phyloP scores from a whole-genome alignment of 2,888 invertebrate genomes.

The Subacronicta megacephala region DNA sequence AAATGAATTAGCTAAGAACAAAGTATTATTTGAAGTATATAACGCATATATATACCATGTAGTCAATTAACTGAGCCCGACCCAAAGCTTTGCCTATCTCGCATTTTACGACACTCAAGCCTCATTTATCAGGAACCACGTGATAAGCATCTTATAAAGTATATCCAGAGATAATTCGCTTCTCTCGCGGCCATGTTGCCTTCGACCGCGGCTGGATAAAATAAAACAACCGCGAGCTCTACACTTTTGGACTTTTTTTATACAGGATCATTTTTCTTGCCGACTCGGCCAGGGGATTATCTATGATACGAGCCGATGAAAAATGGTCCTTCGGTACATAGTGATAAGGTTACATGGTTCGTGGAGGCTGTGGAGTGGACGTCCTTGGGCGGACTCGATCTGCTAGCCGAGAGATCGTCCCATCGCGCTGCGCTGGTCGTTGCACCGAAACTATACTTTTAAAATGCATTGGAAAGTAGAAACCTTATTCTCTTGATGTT shows the following conservation, averaged over 20 bases:
- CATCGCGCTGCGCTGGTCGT: slow-evolving; percentile 85
- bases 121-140: slow-evolving; percentile 53
- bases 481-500: slow-evolving; percentile 79
- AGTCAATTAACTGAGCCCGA: slow-evolving; percentile 31
- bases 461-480: slow-evolving; percentile 89
- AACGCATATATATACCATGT: slow-evolving; percentile 4
- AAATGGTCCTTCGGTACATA: slow-evolving; percentile 60
- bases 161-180: slow-evolving; percentile 84
- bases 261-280: slow-evolving; percentile 90
- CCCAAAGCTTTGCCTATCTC: slow-evolving; percentile 47
- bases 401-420: slow-evolving; percentile 88
- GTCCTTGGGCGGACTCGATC: slow-evolving; percentile 90
- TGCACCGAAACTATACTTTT: slow-evolving; percentile 87
- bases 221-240: slow-evolving; percentile 86
- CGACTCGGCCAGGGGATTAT: slow-evolving; percentile 80
- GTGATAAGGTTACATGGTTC: slow-evolving; percentile 65
- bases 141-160: slow-evolving; percentile 75
- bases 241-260: slow-evolving; percentile 83
- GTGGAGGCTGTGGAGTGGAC: slow-evolving; percentile 81
- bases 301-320: slow-evolving; percentile 56
- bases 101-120: slow-evolving; percentile 61
- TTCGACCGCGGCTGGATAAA: slow-evolving; percentile 79
- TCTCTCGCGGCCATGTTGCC: slow-evolving; percentile 85
- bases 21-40: slow-evolving; percentile 7
- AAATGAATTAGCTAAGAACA: slow-evolving; percentile 4